Evolutionary conservation across 2,797 vertebrate species (phyloP), one percentile per base, ranked within the genome.

Genomic region (Chelon auratus): DNA sequence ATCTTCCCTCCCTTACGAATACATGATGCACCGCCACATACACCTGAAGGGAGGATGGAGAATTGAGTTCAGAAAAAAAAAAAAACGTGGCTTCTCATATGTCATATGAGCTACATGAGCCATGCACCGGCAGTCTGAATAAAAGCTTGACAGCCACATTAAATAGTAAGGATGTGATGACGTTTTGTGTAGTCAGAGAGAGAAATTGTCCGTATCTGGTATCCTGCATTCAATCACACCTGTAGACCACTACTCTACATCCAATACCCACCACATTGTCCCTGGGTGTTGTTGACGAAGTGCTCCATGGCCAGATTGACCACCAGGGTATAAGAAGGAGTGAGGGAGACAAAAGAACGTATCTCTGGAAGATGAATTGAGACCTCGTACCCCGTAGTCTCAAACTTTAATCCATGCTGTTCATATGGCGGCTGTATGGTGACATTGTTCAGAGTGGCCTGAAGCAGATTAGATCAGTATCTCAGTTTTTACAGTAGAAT

Each of bases 251-350:
- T 15, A 47, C 45, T 15, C 8, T 47, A 3, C 4, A 26, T 72
- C 3, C 3, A 15, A 40, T 51, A 89, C 91, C 3, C 47, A 94
- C 94, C 94, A 64, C 93, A 95, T 72, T 94, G 93, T 57, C 94
- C 93, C 57, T 86, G 88, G 5, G 92, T 93, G 84, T 95, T 94
- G 62, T 89, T 83, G 9, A 26, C 0, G 67, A 95, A 95, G 65
- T 92, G 20, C 48, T 93, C 91, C 91, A 87, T 91, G 47, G 85
- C 91, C 50, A 95, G 68, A 73, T 17, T 92, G 76, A 94, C 77
- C 40, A 82, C 64, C 55, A 93, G 24, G 12, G 8, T 86, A n/a
- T 83, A 83, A 22, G 1, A 69, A 0, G 75, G 72, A 43, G 67
- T 86, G 51, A 94, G 60, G 42, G 89, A 91, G 22, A 95, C 75